Evolutionary conservation across 2,797 vertebrate species (phyloP), one percentile per base, ranked within the genome.

Genomic region (Labeo calbasu): DNA sequence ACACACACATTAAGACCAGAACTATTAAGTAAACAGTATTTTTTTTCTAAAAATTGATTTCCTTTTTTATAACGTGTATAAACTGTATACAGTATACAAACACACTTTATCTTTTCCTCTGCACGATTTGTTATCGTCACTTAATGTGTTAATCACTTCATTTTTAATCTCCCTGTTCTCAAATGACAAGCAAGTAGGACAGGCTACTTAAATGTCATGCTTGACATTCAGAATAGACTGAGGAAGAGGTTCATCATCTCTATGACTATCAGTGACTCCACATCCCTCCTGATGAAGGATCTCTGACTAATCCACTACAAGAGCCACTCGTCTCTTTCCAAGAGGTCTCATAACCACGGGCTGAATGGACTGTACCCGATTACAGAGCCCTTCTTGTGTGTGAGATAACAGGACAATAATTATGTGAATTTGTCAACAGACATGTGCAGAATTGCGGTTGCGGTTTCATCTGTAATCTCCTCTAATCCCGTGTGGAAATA

Each of bases 341-440:
- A 81, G 65, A 23, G 51, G 17, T 71, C 61, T 36, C 12, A 10
- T 46, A 55, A 73, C n/a, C 15, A 68, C 2, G 32, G n/a, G 13
- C 2, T 61, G 36, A 61, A 80, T 53, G 51, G 43, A 75, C 87
- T 81, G 82, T 82, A 78, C 14, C 57, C 75, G 7, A 83, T 88
- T 84, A 89, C 77, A 84, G 86, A 89, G 79, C 40, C 80, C 81
- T 88, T 80, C 86, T 92, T 88, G 57, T 70, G 78, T 53, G 55
- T 57, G 77, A 86, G 77, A 89, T 78, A 82, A 59, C 32, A 23
- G 0, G 1, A 14, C 50, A 71, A 83, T 89, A 87, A 91, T 90
- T 85, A 75, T 84, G 65, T 82, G 40, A 59, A 83, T 86, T 90
- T 86, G 85, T 86, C 84, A 88, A 83, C 83, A 78, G 46, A 87